Percentiles rank a stretch among this genome's conserved stretches.
These are phyloP conservation scores for Lerema accius DNA, from an alignment of 1,140 invertebrate species.

Conservation along the genomic window DNA sequence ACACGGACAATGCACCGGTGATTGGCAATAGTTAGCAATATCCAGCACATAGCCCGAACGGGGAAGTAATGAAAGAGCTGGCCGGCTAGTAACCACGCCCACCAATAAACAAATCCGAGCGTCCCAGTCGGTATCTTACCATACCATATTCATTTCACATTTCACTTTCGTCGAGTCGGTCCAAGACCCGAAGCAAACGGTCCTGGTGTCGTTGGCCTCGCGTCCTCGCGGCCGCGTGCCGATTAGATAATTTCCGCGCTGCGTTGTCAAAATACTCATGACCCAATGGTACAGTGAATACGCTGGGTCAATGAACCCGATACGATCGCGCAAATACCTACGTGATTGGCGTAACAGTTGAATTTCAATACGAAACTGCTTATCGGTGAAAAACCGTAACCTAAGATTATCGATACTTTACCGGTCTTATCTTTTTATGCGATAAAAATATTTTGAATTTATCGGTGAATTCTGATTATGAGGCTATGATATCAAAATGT, in stretches of 20 bases:
- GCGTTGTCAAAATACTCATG: slow-evolving; percentile 82
- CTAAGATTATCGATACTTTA: slow-evolving; percentile 40
- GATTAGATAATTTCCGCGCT: slow-evolving; percentile 81
- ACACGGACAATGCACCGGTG: slow-evolving; percentile 2
- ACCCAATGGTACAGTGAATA: slow-evolving; percentile 80
- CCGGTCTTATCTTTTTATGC: slow-evolving; percentile 19
- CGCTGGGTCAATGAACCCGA: slow-evolving; percentile 65
- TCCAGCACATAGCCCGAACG: slow-evolving; percentile 7
- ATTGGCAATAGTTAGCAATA: slow-evolving; percentile 1
- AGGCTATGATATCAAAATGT: slow-evolving; percentile 1
- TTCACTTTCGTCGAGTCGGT: slow-evolving; percentile 74
- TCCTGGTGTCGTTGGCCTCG: slow-evolving; percentile 66
- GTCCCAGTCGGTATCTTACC: slow-evolving; percentile 51
- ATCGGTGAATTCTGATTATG: slow-evolving; percentile 3
- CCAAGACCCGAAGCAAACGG: slow-evolving; percentile 58
- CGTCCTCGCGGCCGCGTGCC: slow-evolving; percentile 77
- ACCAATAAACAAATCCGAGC: slow-evolving; percentile 53
- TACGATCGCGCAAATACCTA: slow-evolving; percentile 58
- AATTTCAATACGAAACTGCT: slow-evolving; percentile 54
- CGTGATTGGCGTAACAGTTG: slow-evolving; percentile 50
- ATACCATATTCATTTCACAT: slow-evolving; percentile 59
- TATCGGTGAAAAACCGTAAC: slow-evolving; percentile 57
- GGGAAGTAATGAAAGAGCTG: slow-evolving; percentile 30
- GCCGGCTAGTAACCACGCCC: slow-evolving; percentile 42
- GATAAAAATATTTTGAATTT: slow-evolving; percentile 1